Evolutionary conservation across 2,113 vertebrate species (phyloP), one percentile per base, ranked within the genome.

Genomic region (Notarius lentiginosus): DNA sequence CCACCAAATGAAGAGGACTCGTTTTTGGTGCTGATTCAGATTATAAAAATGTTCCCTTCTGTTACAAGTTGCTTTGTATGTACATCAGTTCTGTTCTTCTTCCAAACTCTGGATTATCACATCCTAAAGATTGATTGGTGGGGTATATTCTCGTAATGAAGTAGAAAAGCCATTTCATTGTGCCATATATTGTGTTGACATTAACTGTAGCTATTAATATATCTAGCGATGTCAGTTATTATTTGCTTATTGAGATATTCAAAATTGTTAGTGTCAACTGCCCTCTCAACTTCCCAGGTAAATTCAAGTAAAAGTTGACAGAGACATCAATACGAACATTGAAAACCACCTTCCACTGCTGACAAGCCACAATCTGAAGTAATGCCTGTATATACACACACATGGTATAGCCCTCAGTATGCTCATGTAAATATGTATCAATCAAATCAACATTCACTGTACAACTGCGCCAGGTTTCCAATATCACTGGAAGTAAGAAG

Each of bases 331-430:
- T 17, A 41, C n/a, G 51, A 86, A 49, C 9, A 24, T 3, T 60
- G 84, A 85, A 60, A 51, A 61, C 30, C 56, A 51, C 24, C 24
- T 47, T 79, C 49, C 76, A 73, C 66, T 30, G 41, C 79, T 82
- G 53, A 22, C 63, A 7, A 58, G 60, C 30, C 27, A 66, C 53
- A 68, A 68, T 30, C 60, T 61, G 63, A 61, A 56, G 68, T 65
- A 34, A 77, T 61, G 17, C 27, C 27, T 34, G 49, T 83, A 82
- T 83, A 51, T 86, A 83, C 66, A 86, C 49, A 79, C 66, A 86
- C 49, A 79, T 86, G 79, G 60, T 86, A 88, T 88, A 86, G 88
- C 88, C 88, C 88, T 88, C 84, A 18, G 70, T 82, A 86, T 86
- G 84, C 79, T 83, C 34, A 66, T 47, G 79, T 27, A 61, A 76